Conservation (phyloP, 2,113 vertebrate species). For the Gorsachius goisagi region DNA sequence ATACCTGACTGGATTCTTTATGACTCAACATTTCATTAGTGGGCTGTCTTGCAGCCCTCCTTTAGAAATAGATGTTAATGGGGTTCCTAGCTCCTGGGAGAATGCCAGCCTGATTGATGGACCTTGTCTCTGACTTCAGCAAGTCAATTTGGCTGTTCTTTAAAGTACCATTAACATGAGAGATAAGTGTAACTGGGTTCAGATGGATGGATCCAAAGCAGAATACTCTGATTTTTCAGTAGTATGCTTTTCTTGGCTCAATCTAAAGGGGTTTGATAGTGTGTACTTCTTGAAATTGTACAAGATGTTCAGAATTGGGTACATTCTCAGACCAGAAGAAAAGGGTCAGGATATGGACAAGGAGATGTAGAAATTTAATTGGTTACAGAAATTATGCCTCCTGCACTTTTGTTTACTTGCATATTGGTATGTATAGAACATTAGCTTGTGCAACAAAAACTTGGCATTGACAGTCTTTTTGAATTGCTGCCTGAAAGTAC, state of each 20-base stretch:
- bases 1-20: neutral
- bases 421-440: neutral
- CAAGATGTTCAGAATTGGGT: neutral
- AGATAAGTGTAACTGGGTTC: neutral
- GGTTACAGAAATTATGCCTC: neutral
- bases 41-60: neutral
- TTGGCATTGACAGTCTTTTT: neutral
- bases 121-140: neutral
- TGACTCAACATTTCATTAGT: neutral
- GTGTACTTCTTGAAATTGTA: neutral
- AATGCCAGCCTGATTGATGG: neutral
- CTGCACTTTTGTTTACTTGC: neutral
- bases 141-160: slow-evolving; percentile 14
- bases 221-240: neutral
- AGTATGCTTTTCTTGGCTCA: neutral
- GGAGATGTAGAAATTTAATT: neutral
- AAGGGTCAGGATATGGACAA: neutral
- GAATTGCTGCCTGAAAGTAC: neutral
- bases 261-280: neutral
- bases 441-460: neutral
- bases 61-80: neutral
- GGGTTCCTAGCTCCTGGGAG: neutral
- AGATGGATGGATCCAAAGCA: neutral
- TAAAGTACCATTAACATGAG: neutral
- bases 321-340: neutral